Evolutionary conservation across 2,113 vertebrate genomes (phyloP).

Genomic region (Lipotes vexillifer): DNA sequence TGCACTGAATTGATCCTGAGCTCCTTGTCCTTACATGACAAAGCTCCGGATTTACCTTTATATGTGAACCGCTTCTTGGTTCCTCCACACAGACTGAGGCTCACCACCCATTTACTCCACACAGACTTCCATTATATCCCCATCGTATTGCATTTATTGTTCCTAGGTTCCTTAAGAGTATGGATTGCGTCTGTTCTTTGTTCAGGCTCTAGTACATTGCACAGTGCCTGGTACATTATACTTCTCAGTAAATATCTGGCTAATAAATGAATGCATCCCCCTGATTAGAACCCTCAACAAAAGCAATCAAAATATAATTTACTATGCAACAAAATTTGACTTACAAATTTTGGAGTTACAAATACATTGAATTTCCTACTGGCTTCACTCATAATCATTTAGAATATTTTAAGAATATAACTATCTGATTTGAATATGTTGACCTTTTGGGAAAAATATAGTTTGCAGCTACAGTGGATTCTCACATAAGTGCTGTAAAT

Average conservation of each 20-base stretch:
- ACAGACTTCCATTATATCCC: not conserved
- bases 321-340: not conserved
- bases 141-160: not conserved
- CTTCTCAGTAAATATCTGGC: not conserved
- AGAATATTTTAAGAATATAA: conserved; percentile 17
- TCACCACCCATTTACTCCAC: not conserved
- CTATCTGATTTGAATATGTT: conserved; percentile 6
- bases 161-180: not conserved
- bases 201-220: not conserved
- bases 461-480: not conserved
- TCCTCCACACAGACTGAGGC: not conserved
- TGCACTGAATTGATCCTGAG: not conserved
- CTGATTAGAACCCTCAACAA: not conserved
- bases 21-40: not conserved
- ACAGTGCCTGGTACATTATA: not conserved
- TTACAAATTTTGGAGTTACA: not conserved
- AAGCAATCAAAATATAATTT: conserved; percentile 3
- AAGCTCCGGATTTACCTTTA: not conserved
- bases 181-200: not conserved
- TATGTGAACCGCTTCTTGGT: not conserved
- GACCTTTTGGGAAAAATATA: not conserved
- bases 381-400: not conserved
- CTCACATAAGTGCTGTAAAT: not conserved
- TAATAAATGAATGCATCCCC: not conserved
- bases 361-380: not conserved